These are phyloP conservation scores for Argentina silus DNA, from an alignment of 2,797 vertebrate species.

Conservation along the genomic window DNA sequence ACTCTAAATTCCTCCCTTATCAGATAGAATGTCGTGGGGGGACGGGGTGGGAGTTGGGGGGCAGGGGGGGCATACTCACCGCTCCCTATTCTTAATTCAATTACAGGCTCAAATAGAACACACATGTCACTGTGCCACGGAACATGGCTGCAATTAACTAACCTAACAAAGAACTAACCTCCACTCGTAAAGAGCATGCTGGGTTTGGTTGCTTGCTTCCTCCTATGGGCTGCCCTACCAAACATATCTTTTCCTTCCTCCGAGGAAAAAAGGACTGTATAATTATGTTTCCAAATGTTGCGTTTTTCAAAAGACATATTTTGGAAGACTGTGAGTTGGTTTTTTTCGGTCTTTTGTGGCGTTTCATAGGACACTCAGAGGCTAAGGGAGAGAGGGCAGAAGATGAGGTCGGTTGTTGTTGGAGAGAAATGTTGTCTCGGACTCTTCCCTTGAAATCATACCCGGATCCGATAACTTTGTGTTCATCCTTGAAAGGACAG, in stretches of 20 bases:
- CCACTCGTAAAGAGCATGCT: constrained; percentile 10
- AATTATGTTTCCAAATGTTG: constrained; percentile 46
- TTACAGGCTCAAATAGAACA: constrained; percentile 59
- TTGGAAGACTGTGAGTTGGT: constrained; percentile 12
- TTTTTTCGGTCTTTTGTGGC: constrained; percentile 23
- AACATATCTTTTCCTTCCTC: neutral
- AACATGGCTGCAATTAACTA: constrained; percentile 50
- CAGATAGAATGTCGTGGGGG: constrained; percentile 44
- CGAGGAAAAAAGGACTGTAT: constrained; percentile 13
- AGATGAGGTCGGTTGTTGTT: neutral
- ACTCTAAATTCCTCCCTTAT: constrained; percentile 29
- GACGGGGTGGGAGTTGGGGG: neutral
- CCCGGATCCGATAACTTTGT: constrained; percentile 34
- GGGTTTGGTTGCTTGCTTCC: neutral
- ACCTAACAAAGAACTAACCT: constrained; percentile 46
- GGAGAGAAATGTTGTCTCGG: constrained; percentile 25
- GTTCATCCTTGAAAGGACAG: constrained; percentile 44
- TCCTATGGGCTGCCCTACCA: constrained; percentile 30
- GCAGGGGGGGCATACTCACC: neutral
- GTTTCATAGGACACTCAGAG: neutral
- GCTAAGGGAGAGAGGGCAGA: neutral
- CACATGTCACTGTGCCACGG: constrained; percentile 51
- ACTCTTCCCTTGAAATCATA: constrained; percentile 38
- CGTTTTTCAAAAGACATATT: constrained; percentile 25
- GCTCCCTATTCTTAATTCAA: constrained; percentile 58